Percentiles rank a stretch among this genome's conserved stretches.
Conservation (phyloP, 2,797 vertebrate genomes). For the Phrynocephalus forsythii region DNA sequence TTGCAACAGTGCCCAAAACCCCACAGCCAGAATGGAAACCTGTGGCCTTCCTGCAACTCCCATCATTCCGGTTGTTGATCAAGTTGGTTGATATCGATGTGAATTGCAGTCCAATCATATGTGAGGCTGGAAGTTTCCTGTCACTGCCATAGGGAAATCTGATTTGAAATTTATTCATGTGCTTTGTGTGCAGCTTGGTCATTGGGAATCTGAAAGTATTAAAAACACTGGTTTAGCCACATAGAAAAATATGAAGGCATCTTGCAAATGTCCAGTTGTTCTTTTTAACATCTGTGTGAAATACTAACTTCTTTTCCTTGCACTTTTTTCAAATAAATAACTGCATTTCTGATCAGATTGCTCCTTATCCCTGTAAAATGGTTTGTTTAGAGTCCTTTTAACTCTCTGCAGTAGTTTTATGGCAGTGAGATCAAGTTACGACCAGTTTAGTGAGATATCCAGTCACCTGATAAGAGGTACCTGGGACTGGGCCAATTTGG, state of each 20-base stretch:
- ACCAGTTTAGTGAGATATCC: slow-evolving; percentile 43
- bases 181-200: background rate
- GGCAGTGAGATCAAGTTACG: slow-evolving; percentile 41
- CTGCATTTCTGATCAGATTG: slow-evolving; percentile 17
- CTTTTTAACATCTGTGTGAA: background rate
- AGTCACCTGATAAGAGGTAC: slow-evolving; percentile 33
- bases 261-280: background rate
- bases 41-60: background rate
- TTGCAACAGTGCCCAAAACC: no score
- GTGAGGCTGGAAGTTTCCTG: background rate
- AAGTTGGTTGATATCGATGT: background rate
- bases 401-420: background rate
- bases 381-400: slow-evolving; percentile 33
- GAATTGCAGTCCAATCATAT: background rate
- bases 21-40: no score
- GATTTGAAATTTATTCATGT: background rate
- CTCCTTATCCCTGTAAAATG: slow-evolving; percentile 11
- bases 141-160: background rate
- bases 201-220: background rate
- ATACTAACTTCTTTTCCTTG: slow-evolving; percentile 1
- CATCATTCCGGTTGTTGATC: background rate
- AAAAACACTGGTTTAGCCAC: no score
- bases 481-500: slow-evolving; percentile 2
- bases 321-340: background rate
- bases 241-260: background rate